Conservation (phyloP, 2,888 invertebrate species). For the Ligdia adustata region DNA sequence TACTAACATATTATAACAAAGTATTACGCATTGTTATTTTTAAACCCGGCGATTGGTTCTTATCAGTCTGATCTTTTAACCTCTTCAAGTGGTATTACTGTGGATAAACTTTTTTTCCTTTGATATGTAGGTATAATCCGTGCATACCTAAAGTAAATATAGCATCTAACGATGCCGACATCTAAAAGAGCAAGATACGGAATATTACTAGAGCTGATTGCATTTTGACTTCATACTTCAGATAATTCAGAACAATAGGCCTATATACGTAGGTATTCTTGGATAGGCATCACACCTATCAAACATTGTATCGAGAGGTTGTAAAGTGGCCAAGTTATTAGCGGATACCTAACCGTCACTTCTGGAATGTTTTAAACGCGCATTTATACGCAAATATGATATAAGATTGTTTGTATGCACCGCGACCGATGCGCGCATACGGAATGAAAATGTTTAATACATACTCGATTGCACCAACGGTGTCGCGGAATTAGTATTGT, state of each 20-base stretch:
- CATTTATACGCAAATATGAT: constrained; percentile 63
- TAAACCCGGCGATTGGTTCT: constrained; percentile 51
- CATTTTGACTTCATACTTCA: constrained; percentile 18
- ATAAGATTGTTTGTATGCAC: constrained; percentile 60
- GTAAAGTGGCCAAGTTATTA: constrained; percentile 52
- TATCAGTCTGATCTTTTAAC: constrained; percentile 67
- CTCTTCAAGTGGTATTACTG: constrained; percentile 48
- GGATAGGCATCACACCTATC: constrained; percentile 44
- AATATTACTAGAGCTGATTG: constrained; percentile 19
- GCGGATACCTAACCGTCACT: constrained; percentile 58
- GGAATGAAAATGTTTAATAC: constrained; percentile 63
- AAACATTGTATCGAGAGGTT: constrained; percentile 40
- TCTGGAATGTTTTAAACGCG: constrained; percentile 64
- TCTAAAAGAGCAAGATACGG: constrained; percentile 4
- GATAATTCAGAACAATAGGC: not conserved
- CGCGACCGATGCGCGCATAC: constrained; percentile 47
- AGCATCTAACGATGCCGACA: constrained; percentile 9
- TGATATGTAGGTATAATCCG: constrained; percentile 14
- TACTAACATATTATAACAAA: constrained; percentile 35
- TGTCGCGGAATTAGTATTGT: constrained; percentile 35
- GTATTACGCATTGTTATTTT: constrained; percentile 58
- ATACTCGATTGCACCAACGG: constrained; percentile 37
- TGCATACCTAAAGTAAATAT: constrained; percentile 3
- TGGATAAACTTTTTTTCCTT: constrained; percentile 42
- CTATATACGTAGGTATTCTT: not conserved